Base-by-base conservation (phyloP, 2,797 vertebrate species). In the Enteromius unitaeniatus region DNA sequence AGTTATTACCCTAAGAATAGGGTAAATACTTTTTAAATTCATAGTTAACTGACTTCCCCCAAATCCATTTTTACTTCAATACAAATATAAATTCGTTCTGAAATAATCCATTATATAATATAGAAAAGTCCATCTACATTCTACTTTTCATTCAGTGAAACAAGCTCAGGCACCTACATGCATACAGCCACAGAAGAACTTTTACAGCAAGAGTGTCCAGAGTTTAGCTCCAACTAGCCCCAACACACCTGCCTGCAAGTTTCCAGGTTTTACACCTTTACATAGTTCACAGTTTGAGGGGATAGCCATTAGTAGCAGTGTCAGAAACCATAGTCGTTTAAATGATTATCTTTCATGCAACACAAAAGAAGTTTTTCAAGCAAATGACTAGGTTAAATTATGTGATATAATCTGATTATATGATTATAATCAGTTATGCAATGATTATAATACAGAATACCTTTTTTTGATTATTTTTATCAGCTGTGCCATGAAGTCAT, bases 31-130 rank as follows among this genome's bases (percentile, higher is more conserved):
- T 15, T 78, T 84, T n/a, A 81, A 80, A 77, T 73, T 53, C 37
- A 83, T 7, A 51, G 42, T 83, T 9, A 55, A 55, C 47, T 45
- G 23, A 37, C 58, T 60, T 3, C 51, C 23, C 67, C 78, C 67
- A 69, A 58, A 75, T 86, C 49, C 68, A 67, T 78, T 75, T 85
- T 40, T 62, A 77, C 67, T 87, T 78, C 62, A 68, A 86, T 88
- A 87, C 69, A 89, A 90, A 90, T 89, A 87, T 89, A 87, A 87
- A 88, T 76, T 73, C 72, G 85, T 83, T 81, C 73, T 84, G 7
- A 65, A 86, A 84, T 68, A 81, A 55, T 74, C 76, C 72, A 67
- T 76, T 77, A 85, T 87, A 82, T 74, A 70, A 70, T 84, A 84
- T 75, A 86, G 86, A 84, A 73, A 53, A 55, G 69, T 84, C 77